Evolutionary conservation across 1,140 invertebrate genomes (phyloP).

Genomic region (Heliconius congener): DNA sequence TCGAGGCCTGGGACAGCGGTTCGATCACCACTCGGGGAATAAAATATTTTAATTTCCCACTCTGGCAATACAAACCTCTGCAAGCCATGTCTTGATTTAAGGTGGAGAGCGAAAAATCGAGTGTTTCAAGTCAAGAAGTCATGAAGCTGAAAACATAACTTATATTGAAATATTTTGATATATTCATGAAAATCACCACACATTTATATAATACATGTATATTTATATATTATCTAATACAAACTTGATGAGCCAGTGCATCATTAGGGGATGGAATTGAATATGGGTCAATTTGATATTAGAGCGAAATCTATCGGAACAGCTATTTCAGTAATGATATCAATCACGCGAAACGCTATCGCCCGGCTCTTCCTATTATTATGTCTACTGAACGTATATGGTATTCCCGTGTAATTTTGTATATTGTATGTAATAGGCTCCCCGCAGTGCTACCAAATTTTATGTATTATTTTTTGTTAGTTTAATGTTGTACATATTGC

Average conservation of each 20-base stretch:
- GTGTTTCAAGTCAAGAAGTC: too few relatives aligned
- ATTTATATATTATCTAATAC: constrained; percentile 16
- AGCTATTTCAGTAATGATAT: constrained; percentile 30
- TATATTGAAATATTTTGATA: too few relatives aligned
- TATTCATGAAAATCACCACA: too few relatives aligned
- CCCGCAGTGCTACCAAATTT: neutral
- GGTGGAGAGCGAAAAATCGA: too few relatives aligned
- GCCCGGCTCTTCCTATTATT: constrained; percentile 22
- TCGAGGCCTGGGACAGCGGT: too few relatives aligned
- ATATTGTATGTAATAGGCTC: neutral
- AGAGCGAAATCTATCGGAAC: constrained; percentile 26
- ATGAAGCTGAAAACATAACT: too few relatives aligned
- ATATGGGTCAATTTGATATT: constrained; percentile 25
- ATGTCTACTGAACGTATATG: neutral
- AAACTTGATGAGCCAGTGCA: constrained; percentile 21
- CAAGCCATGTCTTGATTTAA: too few relatives aligned
- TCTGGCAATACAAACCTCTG: too few relatives aligned
- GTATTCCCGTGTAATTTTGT: neutral
- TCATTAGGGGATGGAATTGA: constrained; percentile 27
- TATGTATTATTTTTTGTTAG: neutral
- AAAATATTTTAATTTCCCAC: too few relatives aligned
- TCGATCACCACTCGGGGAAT: too few relatives aligned
- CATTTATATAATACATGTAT: neutral
- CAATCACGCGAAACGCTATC: constrained; percentile 26
- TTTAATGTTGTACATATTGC: neutral